Conservation (phyloP, 2,888 invertebrate genomes). For the Pteria penguin region DNA sequence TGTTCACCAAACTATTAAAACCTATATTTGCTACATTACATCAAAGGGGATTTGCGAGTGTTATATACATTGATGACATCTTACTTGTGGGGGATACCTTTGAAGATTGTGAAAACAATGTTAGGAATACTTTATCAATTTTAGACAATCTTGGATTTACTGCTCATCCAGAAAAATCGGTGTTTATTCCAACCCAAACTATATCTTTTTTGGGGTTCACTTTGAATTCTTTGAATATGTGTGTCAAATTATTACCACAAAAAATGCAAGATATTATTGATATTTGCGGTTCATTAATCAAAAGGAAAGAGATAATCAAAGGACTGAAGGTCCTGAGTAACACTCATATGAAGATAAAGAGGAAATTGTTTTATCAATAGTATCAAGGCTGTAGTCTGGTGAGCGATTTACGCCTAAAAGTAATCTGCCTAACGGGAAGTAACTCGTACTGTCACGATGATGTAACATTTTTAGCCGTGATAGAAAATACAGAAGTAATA, state of each 20-base stretch:
- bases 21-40: conserved; percentile 24
- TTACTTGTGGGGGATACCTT: conserved; percentile 20
- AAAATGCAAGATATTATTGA: conserved; percentile 6
- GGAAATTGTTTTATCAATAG: too few species aligned
- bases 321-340: too few species aligned
- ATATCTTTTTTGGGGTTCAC: conserved; percentile 35
- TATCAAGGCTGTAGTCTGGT: too few species aligned
- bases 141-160: conserved; percentile 34
- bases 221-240: conserved; percentile 36
- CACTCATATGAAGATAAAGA: too few species aligned
- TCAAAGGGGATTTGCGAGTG: conserved; percentile 5
- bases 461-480: too few species aligned
- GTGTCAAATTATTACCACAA: conserved; percentile 21
- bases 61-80: conserved; percentile 40
- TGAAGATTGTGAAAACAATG: conserved; percentile 25
- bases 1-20: conserved; percentile 45
- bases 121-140: conserved; percentile 15
- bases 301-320: background rate
- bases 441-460: too few species aligned
- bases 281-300: background rate
- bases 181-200: conserved; percentile 21
- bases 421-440: too few species aligned
- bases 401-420: too few species aligned
- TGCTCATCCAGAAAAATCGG: conserved; percentile 38
- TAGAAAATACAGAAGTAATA: too few species aligned